phyloP scores from a whole-genome alignment of 1,140 invertebrate genomes.

The Pristionchus pacificus region DNA sequence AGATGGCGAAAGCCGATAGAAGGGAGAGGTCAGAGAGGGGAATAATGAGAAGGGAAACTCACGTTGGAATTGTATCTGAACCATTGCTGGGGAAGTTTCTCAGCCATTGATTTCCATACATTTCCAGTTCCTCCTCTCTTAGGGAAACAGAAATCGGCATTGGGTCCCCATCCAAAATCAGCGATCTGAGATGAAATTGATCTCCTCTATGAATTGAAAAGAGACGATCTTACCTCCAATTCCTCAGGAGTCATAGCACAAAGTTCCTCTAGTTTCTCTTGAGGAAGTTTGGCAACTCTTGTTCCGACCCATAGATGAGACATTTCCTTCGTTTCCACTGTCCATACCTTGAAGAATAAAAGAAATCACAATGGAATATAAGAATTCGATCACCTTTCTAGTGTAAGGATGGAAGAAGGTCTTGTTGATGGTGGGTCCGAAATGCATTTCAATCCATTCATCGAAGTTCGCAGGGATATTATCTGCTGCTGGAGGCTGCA shows the following conservation, averaged over 20 bases:
- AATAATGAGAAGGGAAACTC: background rate
- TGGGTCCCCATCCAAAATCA: slow-evolving; percentile 58
- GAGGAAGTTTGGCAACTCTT: slow-evolving; percentile 53
- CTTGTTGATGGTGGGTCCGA: slow-evolving; percentile 54
- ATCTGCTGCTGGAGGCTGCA: slow-evolving; percentile 20
- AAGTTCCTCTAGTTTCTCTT: slow-evolving; percentile 51
- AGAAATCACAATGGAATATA: too few species aligned
- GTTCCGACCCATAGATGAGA: slow-evolving; percentile 53
- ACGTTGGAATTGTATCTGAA: slow-evolving; percentile 48
- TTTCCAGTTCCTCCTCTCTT: slow-evolving; percentile 57
- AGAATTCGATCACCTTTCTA: slow-evolving; percentile 45
- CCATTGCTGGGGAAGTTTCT: slow-evolving; percentile 52
- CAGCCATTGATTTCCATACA: slow-evolving; percentile 52
- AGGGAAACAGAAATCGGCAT: slow-evolving; percentile 52
- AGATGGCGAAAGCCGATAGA: too few species aligned
- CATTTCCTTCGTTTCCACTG: slow-evolving; percentile 54
- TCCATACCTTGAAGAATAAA: slow-evolving; percentile 44
- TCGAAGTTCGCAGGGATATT: slow-evolving; percentile 47
- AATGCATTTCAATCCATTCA: slow-evolving; percentile 53
- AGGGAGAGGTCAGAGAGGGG: too few species aligned
- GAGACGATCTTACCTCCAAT: slow-evolving; percentile 34
- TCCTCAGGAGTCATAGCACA: slow-evolving; percentile 51
- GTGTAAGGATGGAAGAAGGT: slow-evolving; percentile 57
- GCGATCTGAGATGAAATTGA: slow-evolving; percentile 42
- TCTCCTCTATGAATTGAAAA: background rate